Percentiles rank a stretch among this genome's conserved stretches.
These are phyloP conservation scores for Blomia tropicalis DNA, from an alignment of 2,888 invertebrate species.

Conservation along the genomic window DNA sequence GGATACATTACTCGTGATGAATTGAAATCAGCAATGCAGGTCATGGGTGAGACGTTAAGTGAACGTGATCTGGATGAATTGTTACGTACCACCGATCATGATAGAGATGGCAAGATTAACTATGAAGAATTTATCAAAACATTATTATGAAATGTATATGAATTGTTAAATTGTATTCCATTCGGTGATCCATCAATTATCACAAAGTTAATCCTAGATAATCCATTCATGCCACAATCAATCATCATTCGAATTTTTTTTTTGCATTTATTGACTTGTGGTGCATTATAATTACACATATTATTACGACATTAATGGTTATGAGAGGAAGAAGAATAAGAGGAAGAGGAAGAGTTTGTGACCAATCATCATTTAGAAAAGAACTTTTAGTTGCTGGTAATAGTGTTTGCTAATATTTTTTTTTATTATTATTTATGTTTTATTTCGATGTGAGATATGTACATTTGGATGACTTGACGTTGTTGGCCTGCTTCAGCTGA, in stretches of 20 bases:
- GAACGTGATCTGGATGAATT: slow-evolving; percentile 58
- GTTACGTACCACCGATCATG: slow-evolving; percentile 55
- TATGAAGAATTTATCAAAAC: slow-evolving; percentile 45
- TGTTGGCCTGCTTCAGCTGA: too few species aligned
- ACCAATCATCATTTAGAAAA: not conserved
- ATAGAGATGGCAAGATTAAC: slow-evolving; percentile 62
- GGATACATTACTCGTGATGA: slow-evolving; percentile 68
- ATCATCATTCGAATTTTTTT: too few species aligned
- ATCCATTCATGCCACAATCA: not conserved
- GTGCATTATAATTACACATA: too few species aligned
- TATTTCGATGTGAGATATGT: too few species aligned
- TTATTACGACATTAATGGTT: too few species aligned
- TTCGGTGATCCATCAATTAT: too few species aligned
- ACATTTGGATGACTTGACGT: too few species aligned
- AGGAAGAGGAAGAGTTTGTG: not conserved
- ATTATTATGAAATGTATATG: slow-evolving; percentile 1
- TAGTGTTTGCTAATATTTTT: not conserved
- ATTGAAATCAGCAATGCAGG: slow-evolving; percentile 58
- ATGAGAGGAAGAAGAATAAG: not conserved
- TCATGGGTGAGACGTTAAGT: slow-evolving; percentile 60
- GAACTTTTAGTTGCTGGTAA: not conserved
- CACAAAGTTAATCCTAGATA: not conserved
- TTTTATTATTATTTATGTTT: too few species aligned
- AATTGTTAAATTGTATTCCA: not conserved
- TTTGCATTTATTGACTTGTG: too few species aligned